Evolutionary conservation across 1,140 invertebrate species (phyloP).

Genomic region (Heterodera schachtii): DNA sequence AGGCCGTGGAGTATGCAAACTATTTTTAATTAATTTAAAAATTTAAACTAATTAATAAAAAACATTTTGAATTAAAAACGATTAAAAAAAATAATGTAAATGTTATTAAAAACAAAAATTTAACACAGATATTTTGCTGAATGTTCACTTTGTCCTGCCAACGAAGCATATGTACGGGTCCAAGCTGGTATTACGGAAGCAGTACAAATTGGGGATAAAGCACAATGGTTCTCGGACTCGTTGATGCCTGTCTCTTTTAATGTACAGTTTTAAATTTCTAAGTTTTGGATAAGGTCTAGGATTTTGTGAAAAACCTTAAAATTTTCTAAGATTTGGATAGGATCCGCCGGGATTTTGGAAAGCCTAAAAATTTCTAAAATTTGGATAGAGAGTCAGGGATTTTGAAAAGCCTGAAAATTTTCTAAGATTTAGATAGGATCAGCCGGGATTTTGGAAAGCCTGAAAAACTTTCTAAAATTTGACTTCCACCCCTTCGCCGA

Average conservation of each 20-base stretch:
- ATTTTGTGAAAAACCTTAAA: too few species aligned
- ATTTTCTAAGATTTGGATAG: too few species aligned
- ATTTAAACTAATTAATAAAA: background rate
- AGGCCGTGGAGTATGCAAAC: conserved; percentile 16
- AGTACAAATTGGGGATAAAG: conserved; percentile 89
- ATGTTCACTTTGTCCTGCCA: conserved; percentile 92
- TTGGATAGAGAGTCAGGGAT: too few species aligned
- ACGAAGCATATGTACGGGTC: conserved; percentile 92
- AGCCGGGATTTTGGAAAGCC: too few species aligned
- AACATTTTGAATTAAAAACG: background rate
- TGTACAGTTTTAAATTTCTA: conserved; percentile 68
- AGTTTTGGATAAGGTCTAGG: too few species aligned
- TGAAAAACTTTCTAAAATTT: too few species aligned
- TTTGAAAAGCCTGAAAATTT: too few species aligned
- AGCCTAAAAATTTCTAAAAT: too few species aligned
- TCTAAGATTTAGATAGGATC: too few species aligned
- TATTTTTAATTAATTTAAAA: background rate
- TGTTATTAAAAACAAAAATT: too few species aligned
- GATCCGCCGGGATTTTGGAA: too few species aligned
- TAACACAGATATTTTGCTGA: conserved; percentile 82
- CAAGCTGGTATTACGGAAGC: conserved; percentile 92
- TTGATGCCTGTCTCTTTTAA: conserved; percentile 86
- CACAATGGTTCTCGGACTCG: conserved; percentile 84
- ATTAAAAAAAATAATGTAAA: background rate
- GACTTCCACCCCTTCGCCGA: too few species aligned